Base-by-base conservation (phyloP, 2,888 invertebrate species). In the Calliopum simillimum region DNA sequence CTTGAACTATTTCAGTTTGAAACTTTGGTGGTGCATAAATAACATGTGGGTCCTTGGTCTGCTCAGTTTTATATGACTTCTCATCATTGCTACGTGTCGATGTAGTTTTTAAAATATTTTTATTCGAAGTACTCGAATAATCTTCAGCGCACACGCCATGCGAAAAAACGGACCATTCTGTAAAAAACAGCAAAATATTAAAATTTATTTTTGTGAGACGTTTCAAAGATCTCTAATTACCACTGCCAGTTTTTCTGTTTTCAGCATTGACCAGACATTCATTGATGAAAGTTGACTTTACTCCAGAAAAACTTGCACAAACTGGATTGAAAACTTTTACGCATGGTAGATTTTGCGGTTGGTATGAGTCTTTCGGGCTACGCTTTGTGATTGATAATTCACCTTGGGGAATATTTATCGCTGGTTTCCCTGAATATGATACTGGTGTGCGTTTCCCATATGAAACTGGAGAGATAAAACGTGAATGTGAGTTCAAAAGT, bases 241-340 rank as follows among this genome's bases (percentile, higher is more conserved):
- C 78, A 75, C 79, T 76, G n/a, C 76, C 68, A 4, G 77, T 79
- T 58, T 77, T 75, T 1, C 79, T 73, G 68, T 82, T 82, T 74
- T 82, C 82, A 6, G 81, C 80, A 53, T 80, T 78, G 5, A 82
- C 77, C 51, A 81, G 69, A 16, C 82, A 82, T 74, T 82, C 82
- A 56, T 81, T 82, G 71, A 71, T 74, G 68, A 82, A 82, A 58
- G 81, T 81, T 11, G 82, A 81, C 74, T 82, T 82, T 1, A 82
- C 83, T 12, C 79, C 82, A 13, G 78, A 75, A 16, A 80, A 81
- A 55, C 71, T 75, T 16, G 81, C 82, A 33, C 82, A 82, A 0
- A 82, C 81, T 1, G 82, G 82, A 49, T 77, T 80, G 53, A 80
- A 81, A 19, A 80, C 58, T 13, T 75, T 77, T 16, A 76, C 77